Evolutionary conservation across 2,888 invertebrate genomes (phyloP).

Genomic region (Ferdinandea cuprea): DNA sequence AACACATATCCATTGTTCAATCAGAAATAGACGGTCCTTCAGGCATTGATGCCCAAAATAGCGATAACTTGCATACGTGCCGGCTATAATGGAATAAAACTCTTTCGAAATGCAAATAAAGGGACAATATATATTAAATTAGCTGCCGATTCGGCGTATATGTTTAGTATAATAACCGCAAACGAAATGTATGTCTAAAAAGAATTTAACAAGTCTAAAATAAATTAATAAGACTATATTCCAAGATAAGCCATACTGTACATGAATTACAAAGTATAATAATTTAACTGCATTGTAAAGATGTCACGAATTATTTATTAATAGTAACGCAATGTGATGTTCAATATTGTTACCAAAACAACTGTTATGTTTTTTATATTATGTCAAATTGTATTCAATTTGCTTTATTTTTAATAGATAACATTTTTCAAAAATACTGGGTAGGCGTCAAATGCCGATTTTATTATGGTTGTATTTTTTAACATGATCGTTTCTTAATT

Average conservation of each 20-base stretch:
- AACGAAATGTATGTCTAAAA: constrained; percentile 18
- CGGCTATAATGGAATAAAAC: constrained; percentile 41
- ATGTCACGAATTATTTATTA: too few species aligned
- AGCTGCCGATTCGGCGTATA: neutral
- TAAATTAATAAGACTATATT: neutral
- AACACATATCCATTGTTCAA: constrained; percentile 19
- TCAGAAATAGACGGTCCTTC: constrained; percentile 47
- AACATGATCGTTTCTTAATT: constrained; percentile 43
- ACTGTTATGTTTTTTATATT: too few species aligned
- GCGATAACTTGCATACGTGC: constrained; percentile 50
- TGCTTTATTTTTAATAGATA: neutral
- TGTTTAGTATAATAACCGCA: constrained; percentile 12
- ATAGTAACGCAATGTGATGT: too few species aligned
- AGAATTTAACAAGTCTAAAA: neutral
- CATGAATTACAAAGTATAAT: neutral
- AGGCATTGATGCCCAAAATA: constrained; percentile 47
- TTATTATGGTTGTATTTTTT: constrained; percentile 37
- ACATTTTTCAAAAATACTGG: neutral
- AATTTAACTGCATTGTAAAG: too few species aligned
- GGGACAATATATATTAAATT: constrained; percentile 44
- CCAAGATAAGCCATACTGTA: neutral
- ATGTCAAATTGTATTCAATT: neutral
- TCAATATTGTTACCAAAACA: too few species aligned
- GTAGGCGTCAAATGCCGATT: neutral
- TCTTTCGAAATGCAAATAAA: constrained; percentile 7